Evolutionary conservation across 2,888 invertebrate genomes (phyloP).

Genomic region (Eristalis arbustorum): DNA sequence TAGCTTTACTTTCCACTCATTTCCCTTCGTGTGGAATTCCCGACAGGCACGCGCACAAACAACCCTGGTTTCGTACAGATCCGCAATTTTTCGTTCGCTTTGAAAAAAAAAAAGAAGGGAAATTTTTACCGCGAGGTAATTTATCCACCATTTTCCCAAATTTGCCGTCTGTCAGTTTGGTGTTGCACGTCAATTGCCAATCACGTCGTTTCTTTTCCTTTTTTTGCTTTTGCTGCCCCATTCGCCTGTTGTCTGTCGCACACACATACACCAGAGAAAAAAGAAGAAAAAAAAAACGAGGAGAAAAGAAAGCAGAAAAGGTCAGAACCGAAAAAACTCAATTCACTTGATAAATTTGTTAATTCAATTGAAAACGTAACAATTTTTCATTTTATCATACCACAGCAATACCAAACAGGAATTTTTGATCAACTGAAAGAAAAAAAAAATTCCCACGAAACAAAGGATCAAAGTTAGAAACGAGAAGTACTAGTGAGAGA

Average conservation of each 20-base stretch:
- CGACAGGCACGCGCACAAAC: neutral
- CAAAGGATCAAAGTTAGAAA: conserved; percentile 72
- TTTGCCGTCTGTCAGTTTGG: conserved; percentile 73
- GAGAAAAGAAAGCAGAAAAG: conserved; percentile 70
- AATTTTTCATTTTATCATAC: conserved; percentile 40
- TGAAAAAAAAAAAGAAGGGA: conserved; percentile 12
- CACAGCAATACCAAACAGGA: conserved; percentile 65
- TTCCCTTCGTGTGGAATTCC: conserved; percentile 40
- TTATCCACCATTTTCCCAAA: conserved; percentile 68
- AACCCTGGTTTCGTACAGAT: conserved; percentile 47
- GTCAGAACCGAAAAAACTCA: conserved; percentile 60
- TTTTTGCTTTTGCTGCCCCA: conserved; percentile 74
- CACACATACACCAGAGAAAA: conserved; percentile 63
- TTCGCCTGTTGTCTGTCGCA: conserved; percentile 72
- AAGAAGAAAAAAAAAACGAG: conserved; percentile 50
- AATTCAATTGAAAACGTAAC: conserved; percentile 56
- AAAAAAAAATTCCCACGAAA: conserved; percentile 64
- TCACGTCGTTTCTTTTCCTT: conserved; percentile 73
- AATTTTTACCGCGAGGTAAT: conserved; percentile 61
- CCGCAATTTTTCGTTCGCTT: conserved; percentile 17
- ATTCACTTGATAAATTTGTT: conserved; percentile 59
- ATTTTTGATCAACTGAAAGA: conserved; percentile 62
- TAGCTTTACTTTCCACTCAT: neutral
- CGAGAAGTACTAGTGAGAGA: conserved; percentile 71
- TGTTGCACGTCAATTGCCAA: conserved; percentile 76